Evolutionary conservation across 2,888 invertebrate species (phyloP), one percentile per base, ranked within the genome.

Genomic region (Noctuana brunneofusca): DNA sequence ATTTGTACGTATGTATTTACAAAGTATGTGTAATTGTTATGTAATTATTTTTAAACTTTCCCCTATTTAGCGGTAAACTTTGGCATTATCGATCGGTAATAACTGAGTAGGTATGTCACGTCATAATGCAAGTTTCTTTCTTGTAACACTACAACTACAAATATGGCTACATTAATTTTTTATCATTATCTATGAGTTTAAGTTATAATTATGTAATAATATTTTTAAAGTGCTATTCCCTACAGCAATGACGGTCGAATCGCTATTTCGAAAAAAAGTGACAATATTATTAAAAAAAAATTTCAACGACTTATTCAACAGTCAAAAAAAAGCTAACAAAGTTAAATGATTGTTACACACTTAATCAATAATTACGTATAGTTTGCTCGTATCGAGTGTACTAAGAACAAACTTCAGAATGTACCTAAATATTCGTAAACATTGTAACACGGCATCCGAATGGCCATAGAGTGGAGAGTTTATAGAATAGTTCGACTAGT

Each of bases 401-500:
- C 22, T 22, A 18, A 43, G 49, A 58, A 58, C 58, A 58, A 50
- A 58, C 48, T 50, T 58, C 5, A 41, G 50, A 30, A 20, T 49
- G 48, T 49, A n/a, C n/a, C n/a, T n/a, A 49, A 35, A 58, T 50
- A 43, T 55, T 54, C 54, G 54, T 55, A 62, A 60, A 60, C 60
- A 60, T 60, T 58, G 58, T 50, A 55, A 53, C 43, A 54, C 54
- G 12, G 48, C 48, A 16, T 35, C 14, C 32, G 54, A 55, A 54
- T 52, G 60, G 20, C 48, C 60, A 62, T 62, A 62, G 60, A 62
- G 32, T 38, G 11, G 54, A 48, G 54, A 62, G 48, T 56, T 62
- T 62, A 55, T 62, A 62, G 55, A 62, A 62, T 50, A 41, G 62
- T 56, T 62, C 55, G 62, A 62, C 62, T 62, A 63, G 80, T 77